Base-by-base conservation (phyloP, 2,888 invertebrate genomes). In the Epistrophella euchroma region DNA sequence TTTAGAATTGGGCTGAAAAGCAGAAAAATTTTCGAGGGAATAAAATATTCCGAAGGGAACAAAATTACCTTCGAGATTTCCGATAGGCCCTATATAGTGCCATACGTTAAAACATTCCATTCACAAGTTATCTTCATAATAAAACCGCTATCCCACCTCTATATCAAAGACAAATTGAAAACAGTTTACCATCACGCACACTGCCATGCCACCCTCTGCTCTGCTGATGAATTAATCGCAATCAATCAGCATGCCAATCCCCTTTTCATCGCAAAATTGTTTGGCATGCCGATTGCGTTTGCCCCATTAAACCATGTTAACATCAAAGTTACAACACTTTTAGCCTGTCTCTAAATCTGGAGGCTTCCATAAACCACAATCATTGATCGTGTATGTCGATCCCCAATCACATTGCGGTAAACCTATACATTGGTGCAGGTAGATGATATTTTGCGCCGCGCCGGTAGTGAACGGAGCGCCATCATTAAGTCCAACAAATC, bases 261-360 rank as follows among this genome's bases (percentile, higher is more conserved):
- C 35, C 17, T 75, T 80, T 71, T 76, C 64, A 71, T 66, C 75
- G 35, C n/a, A 35, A 71, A 35, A 76, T n/a, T 50, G 47, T 47
- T 75, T 64, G 62, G 40, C 75, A 50, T 70, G 55, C 64, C 81
- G 70, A 71, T 52, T 56, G 70, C 74, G 25, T 75, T 64, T 55
- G 64, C 47, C 56, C 81, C 64, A 76, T 81, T 81, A 81, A 76
- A 64, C 81, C 75, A 81, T 76, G 81, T 81, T 81, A 64, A 81
- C 81, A 66, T 58, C 50, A 56, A 58, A 40, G 50, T 75, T 81
- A 71, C 81, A 75, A 75, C 75, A 81, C 75, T 15, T 70, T 75
- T 70, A 13, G 43, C 43, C 66, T 73, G 60, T 52, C 79, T 79
- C 15, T 60, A 25, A 37, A 52, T 50, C 68, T 60, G 43, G 62